phyloP scores from a whole-genome alignment of 1,140 invertebrate species.

The Lepidurus packardi region DNA sequence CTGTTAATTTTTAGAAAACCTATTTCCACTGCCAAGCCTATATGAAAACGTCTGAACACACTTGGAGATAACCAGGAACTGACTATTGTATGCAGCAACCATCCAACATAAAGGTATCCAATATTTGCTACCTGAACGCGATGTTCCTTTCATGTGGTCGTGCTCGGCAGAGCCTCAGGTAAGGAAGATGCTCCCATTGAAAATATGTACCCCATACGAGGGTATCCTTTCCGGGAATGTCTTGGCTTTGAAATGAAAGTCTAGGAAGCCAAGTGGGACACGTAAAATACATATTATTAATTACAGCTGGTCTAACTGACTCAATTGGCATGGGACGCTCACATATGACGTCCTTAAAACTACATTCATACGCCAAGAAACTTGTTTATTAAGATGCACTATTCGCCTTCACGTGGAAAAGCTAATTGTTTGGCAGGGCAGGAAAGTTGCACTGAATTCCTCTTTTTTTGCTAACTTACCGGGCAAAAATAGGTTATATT shows the following conservation, averaged over 20 bases:
- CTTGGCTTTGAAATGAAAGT: background rate
- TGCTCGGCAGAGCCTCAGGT: background rate
- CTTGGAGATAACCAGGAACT: slow-evolving; percentile 5
- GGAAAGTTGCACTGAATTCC: too few relatives aligned
- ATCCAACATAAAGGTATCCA: background rate
- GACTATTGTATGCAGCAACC: background rate
- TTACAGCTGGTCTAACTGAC: too few relatives aligned
- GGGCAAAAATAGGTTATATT: background rate
- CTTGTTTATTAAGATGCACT: too few relatives aligned
- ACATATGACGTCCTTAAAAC: too few relatives aligned
- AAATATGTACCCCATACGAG: background rate
- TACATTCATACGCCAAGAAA: too few relatives aligned
- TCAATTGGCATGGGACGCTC: too few relatives aligned
- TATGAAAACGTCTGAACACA: background rate
- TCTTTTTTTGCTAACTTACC: too few relatives aligned
- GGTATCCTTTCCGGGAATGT: background rate
- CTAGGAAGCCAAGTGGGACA: background rate
- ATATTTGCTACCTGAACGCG: background rate
- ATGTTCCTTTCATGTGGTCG: background rate
- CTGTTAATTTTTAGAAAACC: too few relatives aligned
- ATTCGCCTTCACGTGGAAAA: too few relatives aligned
- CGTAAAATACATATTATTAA: background rate
- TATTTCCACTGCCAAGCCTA: too few relatives aligned
- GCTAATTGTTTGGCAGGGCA: too few relatives aligned
- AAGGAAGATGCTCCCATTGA: slow-evolving; percentile 12